Evolutionary conservation across 1,140 invertebrate genomes (phyloP), one percentile per base, ranked within the genome.

Genomic region (Sitobion miscanthi): DNA sequence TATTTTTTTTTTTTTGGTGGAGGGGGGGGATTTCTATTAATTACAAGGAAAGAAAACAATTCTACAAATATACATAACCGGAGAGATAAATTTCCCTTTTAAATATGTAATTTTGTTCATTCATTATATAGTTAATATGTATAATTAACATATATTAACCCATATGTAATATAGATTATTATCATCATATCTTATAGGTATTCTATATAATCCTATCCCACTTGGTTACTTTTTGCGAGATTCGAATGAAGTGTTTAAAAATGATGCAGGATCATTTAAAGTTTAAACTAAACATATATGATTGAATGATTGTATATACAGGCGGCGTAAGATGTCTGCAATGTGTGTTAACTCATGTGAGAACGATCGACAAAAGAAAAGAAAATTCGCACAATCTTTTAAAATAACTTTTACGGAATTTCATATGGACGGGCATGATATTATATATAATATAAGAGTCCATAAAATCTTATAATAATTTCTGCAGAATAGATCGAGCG

Each of bases 391-490:
- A 86, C 85, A 86, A 47, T 47, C 30, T 9, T n/a, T 47, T 86
- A 86, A 42, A 49, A 47, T 47, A 86, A 86, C 85, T 86, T 86
- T 77, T n/a, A n/a, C 30, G 14, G 30, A 77, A 77, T 77, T 77
- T 30, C 62, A n/a, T 14, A 30, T 5, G 14, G 30, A 86, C n/a
- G 7, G 82, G 21, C 25, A 47, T 25, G 25, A 30, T 47, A 47
- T 86, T 86, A 30, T n/a, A 45, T 49, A 0, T 14, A 49, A 14
- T 49, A 45, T 30, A 86, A 86, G 85, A 42, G 38, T 86, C 25
- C 45, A n/a, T 86, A 86, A 45, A 86, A 86, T 86, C 25, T 25
- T 49, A 86, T 6, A 49, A 86, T 86, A 86, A 86, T 86, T 86
- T 86, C 85, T 30, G 14, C 38, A n/a, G 85, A 86, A 86, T 25